A percentile compares a stretch with the other conserved stretches of the same genome.
phyloP scores from a whole-genome alignment of 2,888 invertebrate genomes.

The Scaptomyza polygonia region DNA sequence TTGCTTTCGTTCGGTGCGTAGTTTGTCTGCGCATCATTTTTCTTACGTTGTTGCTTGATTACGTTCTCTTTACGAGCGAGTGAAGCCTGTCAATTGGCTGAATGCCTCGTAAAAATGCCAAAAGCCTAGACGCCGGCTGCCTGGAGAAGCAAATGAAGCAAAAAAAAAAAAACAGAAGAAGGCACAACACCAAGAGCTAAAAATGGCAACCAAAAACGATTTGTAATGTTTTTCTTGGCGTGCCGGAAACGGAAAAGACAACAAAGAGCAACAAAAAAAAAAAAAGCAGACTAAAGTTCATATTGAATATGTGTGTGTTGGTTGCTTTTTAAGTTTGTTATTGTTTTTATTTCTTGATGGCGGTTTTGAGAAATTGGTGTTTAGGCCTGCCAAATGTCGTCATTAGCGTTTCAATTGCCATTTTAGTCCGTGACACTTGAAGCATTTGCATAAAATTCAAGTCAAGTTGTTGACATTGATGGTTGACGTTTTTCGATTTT shows the following conservation, averaged over 20 bases:
- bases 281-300: slow-evolving; percentile 14
- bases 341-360: slow-evolving; percentile 54
- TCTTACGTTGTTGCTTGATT: slow-evolving; percentile 69
- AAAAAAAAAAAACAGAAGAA: background rate
- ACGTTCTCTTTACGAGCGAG: slow-evolving; percentile 76
- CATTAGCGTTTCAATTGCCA: slow-evolving; percentile 80
- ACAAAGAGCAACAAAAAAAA: slow-evolving; percentile 29
- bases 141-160: background rate
- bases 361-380: slow-evolving; percentile 34
- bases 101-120: slow-evolving; percentile 80
- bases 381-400: slow-evolving; percentile 79
- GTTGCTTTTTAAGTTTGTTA: slow-evolving; percentile 70
- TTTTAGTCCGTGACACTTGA: slow-evolving; percentile 76
- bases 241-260: slow-evolving; percentile 77
- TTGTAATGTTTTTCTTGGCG: slow-evolving; percentile 75
- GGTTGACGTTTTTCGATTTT: slow-evolving; percentile 66
- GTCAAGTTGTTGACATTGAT: slow-evolving; percentile 69
- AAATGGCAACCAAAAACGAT: slow-evolving; percentile 70
- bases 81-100: slow-evolving; percentile 81
- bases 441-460: slow-evolving; percentile 76
- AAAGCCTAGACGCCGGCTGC: slow-evolving; percentile 59
- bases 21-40: slow-evolving; percentile 76
- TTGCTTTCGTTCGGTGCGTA: slow-evolving; percentile 37
- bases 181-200: slow-evolving; percentile 22
- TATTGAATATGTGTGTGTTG: slow-evolving; percentile 25